Percentiles rank a stretch among this genome's conserved stretches.
Evolutionary conservation across 2,797 vertebrate species (phyloP).

Genomic region (Brotula barbata): DNA sequence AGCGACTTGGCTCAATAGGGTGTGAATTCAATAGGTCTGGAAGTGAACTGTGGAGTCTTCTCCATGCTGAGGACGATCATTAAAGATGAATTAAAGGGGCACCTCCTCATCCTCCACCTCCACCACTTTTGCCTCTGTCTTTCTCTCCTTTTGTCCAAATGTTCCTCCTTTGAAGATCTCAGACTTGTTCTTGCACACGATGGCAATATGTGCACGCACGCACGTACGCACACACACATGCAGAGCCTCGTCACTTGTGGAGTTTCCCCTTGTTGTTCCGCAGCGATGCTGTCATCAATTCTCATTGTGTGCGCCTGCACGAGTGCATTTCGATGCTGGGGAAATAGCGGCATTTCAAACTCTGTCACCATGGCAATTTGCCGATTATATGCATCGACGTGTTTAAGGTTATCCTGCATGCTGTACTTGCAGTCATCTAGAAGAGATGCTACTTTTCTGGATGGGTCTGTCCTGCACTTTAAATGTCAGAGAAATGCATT

Average conservation of each 20-base stretch:
- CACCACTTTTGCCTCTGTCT: conserved; percentile 7
- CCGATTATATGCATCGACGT: conserved; percentile 20
- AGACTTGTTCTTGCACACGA: conserved; percentile 44
- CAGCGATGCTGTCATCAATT: conserved; percentile 9
- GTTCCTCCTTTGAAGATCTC: conserved; percentile 51
- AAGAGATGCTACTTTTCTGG: conserved; percentile 8
- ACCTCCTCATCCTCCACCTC: conserved; percentile 24
- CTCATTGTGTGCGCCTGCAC: background rate
- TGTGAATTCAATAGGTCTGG: conserved; percentile 61
- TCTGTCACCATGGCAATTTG: conserved; percentile 45
- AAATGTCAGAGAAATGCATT: background rate
- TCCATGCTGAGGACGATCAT: conserved; percentile 56
- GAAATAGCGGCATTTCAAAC: conserved; percentile 26
- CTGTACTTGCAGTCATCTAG: conserved; percentile 8
- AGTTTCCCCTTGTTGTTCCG: conserved; percentile 20
- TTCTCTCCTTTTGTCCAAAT: conserved; percentile 18
- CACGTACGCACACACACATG: background rate
- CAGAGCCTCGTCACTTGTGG: conserved; percentile 30
- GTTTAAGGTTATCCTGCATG: conserved; percentile 3
- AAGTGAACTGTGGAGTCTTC: conserved; percentile 55
- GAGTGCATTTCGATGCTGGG: conserved; percentile 2
- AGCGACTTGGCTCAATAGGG: conserved; percentile 47
- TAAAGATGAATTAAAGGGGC: conserved; percentile 72
- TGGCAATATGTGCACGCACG: background rate
- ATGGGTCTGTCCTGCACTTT: background rate